phyloP scores from a whole-genome alignment of 2,888 invertebrate species.

The Resseliella maxima region DNA sequence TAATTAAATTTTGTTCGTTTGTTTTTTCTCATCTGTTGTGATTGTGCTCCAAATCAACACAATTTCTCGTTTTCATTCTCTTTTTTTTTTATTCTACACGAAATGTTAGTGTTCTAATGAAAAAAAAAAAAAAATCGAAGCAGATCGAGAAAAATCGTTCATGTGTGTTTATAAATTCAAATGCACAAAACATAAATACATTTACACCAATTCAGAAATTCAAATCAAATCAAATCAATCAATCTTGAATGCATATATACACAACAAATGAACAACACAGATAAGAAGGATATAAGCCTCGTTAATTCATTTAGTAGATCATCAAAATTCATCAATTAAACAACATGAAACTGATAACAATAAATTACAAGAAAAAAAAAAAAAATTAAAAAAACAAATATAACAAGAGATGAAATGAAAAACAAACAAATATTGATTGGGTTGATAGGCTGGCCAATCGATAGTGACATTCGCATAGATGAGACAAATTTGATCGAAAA shows the following conservation, averaged over 20 bases:
- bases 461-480: too few relatives aligned
- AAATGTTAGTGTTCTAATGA: neutral
- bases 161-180: too few relatives aligned
- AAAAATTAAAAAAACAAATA: neutral
- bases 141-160: neutral
- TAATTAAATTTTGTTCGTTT: too few relatives aligned
- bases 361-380: constrained; percentile 12
- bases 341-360: constrained; percentile 37
- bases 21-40: constrained; percentile 1
- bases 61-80: too few relatives aligned
- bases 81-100: neutral
- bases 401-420: too few relatives aligned
- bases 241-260: neutral
- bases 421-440: neutral
- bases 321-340: constrained; percentile 44
- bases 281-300: constrained; percentile 2
- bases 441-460: neutral
- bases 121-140: neutral
- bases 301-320: constrained; percentile 33
- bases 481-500: neutral
- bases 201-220: neutral
- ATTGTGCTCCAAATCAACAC: constrained; percentile 42
- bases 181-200: neutral
- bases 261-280: neutral
- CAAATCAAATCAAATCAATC: neutral